A percentile compares a stretch with the other conserved stretches of the same genome.
Evolutionary conservation across 2,113 vertebrate species (phyloP).

Genomic region (Oreocharis arfaki): DNA sequence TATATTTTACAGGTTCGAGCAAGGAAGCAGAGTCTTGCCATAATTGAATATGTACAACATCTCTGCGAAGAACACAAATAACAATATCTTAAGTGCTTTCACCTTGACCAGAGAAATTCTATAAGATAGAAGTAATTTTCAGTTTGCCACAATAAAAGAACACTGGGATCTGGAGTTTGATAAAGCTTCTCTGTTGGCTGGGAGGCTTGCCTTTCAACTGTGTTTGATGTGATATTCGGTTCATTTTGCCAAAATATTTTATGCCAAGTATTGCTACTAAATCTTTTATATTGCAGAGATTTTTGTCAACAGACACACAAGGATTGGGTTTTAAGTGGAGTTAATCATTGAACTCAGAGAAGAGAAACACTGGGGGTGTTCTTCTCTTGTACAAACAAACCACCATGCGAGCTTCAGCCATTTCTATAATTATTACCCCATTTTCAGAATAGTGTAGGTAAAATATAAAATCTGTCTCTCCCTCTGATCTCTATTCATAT

Average conservation of each 20-base stretch:
- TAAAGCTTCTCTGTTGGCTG: conserved; percentile 8
- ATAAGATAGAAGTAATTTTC: background rate
- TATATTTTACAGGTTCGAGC: background rate
- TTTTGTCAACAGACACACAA: conserved; percentile 44
- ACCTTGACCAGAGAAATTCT: conserved; percentile 3
- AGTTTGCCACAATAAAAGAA: conserved; percentile 8
- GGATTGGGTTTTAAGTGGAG: conserved; percentile 32
- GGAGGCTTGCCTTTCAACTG: conserved; percentile 1
- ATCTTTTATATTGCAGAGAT: conserved; percentile 33
- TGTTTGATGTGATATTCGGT: background rate
- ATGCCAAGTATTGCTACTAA: conserved; percentile 39
- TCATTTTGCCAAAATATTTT: conserved; percentile 46
- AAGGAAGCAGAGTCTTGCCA: background rate
- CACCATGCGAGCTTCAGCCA: background rate
- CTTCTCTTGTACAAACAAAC: conserved; percentile 22
- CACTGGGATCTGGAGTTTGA: conserved; percentile 13
- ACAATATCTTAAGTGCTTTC: background rate
- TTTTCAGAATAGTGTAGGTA: conserved; percentile 32
- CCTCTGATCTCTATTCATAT: conserved; percentile 51
- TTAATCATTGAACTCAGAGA: conserved; percentile 49
- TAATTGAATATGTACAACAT: background rate
- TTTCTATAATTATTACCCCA: conserved; percentile 5
- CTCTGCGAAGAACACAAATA: background rate
- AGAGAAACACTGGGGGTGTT: conserved; percentile 17
- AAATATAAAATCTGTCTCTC: conserved; percentile 30